Base-by-base conservation (phyloP, 2,888 invertebrate species). In the Drosophila anomalata region DNA sequence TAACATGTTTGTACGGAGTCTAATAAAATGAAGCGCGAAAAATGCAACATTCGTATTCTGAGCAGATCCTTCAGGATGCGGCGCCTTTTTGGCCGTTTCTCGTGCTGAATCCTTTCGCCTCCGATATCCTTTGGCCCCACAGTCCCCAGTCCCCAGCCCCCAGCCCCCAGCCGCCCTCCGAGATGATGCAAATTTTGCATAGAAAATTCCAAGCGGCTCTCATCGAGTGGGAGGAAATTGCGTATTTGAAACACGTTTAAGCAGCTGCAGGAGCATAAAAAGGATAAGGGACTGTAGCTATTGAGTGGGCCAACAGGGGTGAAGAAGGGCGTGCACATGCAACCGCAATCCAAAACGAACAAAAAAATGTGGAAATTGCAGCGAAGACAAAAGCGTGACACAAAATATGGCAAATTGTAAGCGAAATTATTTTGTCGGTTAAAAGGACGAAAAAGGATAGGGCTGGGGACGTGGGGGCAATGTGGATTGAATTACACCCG, bases 231-330 rank as follows among this genome's bases (percentile, higher is more conserved):
- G 60, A 33, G 67, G 62, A 72, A 67, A 82, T 85, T 85, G 86
- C 83, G 83, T 85, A 83, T 80, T 80, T 82, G 86, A 77, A 83
- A 83, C 83, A 83, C 83, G 83, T 83, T 85, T 82, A 82, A 79
- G 78, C 79, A 85, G 85, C 83, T 84, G 80, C 75, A 82, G 75
- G 68, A 84, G 86, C 86, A 82, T 82, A 77, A 81, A 78, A 67
- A 71, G 53, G 39, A 71, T 60, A 69, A 36, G 52, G 41, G 33
- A 55, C 53, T 36, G 6, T n/a, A n/a, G n/a, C 36, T 6, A 14
- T 2, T n/a, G 36, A 6, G n/a, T n/a, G 14, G n/a, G n/a, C n/a
- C 2, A n/a, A 1, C 6, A n/a, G n/a, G n/a, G 36, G 14, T 6
- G 36, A 7, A 7, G 36, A 7, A 7, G n/a, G n/a, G 39, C 47